phyloP scores from a whole-genome alignment of 2,797 vertebrate species.

The Meda fulgida region DNA sequence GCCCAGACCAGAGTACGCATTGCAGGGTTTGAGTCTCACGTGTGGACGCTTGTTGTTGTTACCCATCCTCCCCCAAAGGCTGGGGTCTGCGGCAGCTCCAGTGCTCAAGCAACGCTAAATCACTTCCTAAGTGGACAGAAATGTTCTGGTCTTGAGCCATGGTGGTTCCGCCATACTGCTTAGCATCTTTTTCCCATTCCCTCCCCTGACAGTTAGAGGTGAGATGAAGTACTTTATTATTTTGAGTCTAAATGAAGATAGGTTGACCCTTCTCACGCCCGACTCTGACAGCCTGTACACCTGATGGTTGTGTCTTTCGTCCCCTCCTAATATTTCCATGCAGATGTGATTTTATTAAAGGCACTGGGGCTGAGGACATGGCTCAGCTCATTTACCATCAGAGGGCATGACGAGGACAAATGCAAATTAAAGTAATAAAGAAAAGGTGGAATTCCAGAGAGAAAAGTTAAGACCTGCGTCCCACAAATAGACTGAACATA shows the following conservation, averaged over 20 bases:
- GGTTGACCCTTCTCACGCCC: conserved; percentile 24
- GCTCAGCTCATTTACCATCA: conserved; percentile 39
- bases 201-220: conserved; percentile 44
- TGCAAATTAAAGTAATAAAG: conserved; percentile 48
- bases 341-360: conserved; percentile 48
- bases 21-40: conserved; percentile 77
- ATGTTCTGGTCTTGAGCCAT: conserved; percentile 31
- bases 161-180: conserved; percentile 11
- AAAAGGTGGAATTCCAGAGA: conserved; percentile 31
- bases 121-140: conserved; percentile 52
- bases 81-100: neutral
- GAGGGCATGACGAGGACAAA: conserved; percentile 47
- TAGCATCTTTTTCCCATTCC: conserved; percentile 43
- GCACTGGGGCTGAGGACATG: conserved; percentile 25
- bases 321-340: conserved; percentile 26
- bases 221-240: conserved; percentile 44
- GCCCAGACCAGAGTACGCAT: conserved; percentile 73
- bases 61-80: conserved; percentile 50
- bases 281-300: conserved; percentile 14
- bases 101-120: conserved; percentile 39
- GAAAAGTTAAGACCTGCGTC: conserved; percentile 19
- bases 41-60: conserved; percentile 71
- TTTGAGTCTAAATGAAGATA: conserved; percentile 38
- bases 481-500: conserved; percentile 38
- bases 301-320: conserved; percentile 2